Evolutionary conservation across 1,140 invertebrate species (phyloP).

Genomic region (Arion vulgaris): DNA sequence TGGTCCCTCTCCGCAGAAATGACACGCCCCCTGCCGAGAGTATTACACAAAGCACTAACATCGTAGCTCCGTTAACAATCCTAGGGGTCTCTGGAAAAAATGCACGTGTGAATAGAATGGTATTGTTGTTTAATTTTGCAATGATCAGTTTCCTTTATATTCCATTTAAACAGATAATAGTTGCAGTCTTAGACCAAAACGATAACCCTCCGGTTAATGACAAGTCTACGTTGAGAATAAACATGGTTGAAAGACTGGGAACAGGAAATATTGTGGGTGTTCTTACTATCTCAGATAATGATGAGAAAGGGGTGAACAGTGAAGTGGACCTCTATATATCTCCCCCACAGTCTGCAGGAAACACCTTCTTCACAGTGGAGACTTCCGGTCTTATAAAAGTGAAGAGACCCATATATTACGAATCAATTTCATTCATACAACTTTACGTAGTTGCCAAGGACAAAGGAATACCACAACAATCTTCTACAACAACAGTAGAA

Average conservation of each 20-base stretch:
- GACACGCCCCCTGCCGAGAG: too few relatives aligned
- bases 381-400: neutral
- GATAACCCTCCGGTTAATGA: conserved; percentile 5
- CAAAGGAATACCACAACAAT: neutral
- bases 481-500: conserved; percentile 14
- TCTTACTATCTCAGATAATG: conserved; percentile 4
- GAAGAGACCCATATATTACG: neutral
- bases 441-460: conserved; percentile 23
- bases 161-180: neutral
- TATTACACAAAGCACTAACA: too few relatives aligned
- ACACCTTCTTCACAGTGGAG: neutral
- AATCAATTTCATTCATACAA: neutral
- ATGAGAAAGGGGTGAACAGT: neutral
- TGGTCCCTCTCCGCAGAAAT: too few relatives aligned
- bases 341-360: neutral
- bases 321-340: neutral
- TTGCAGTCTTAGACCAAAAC: conserved; percentile 6
- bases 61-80: too few relatives aligned
- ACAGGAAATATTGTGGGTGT: neutral
- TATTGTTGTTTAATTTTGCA: too few relatives aligned
- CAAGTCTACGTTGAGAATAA: neutral
- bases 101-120: too few relatives aligned
- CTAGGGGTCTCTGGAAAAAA: too few relatives aligned
- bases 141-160: neutral
- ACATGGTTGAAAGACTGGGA: conserved; percentile 8